Percentiles rank a stretch among this genome's conserved stretches.
Conservation (phyloP, 2,888 invertebrate species). For the Lumbricus terrestris region DNA sequence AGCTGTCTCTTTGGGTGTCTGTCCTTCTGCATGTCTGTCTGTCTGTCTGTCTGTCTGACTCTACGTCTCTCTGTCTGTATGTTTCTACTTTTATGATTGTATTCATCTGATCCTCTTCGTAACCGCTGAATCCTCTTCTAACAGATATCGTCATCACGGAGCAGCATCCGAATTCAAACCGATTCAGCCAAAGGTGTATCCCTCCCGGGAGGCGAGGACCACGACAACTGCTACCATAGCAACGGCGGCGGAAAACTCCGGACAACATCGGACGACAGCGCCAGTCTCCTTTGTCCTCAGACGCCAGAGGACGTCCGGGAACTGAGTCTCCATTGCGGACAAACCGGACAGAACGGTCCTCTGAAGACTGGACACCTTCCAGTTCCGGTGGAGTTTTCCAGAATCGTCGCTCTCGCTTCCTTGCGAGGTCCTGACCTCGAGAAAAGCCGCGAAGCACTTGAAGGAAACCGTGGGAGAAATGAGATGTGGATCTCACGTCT, state of each 20-base stretch:
- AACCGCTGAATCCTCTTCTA: no score
- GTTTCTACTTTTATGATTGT: not conserved
- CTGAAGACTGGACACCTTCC: no score
- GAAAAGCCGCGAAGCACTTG: not conserved
- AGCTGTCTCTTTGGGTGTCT: not conserved
- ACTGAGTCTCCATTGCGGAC: not conserved
- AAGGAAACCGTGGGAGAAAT: not conserved
- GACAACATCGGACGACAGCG: not conserved
- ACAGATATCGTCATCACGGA: not conserved
- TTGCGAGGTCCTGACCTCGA: not conserved
- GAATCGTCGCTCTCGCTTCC: not conserved
- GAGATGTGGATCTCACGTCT: not conserved
- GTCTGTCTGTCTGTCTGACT: not conserved
- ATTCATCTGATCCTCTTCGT: no score
- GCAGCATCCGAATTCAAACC: not conserved
- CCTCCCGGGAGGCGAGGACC: not conserved
- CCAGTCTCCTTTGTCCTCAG: not conserved
- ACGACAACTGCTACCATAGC: not conserved
- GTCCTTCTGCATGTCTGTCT: no score
- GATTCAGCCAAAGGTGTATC: not conserved
- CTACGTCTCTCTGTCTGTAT: not conserved
- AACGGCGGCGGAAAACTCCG: no score
- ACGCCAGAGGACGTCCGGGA: not conserved
- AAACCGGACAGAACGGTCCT: not conserved
- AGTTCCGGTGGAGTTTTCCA: no score